Percentiles rank a stretch among this genome's conserved stretches.
Evolutionary conservation across 2,888 invertebrate genomes (phyloP).

Genomic region (Ectemnius continuus): DNA sequence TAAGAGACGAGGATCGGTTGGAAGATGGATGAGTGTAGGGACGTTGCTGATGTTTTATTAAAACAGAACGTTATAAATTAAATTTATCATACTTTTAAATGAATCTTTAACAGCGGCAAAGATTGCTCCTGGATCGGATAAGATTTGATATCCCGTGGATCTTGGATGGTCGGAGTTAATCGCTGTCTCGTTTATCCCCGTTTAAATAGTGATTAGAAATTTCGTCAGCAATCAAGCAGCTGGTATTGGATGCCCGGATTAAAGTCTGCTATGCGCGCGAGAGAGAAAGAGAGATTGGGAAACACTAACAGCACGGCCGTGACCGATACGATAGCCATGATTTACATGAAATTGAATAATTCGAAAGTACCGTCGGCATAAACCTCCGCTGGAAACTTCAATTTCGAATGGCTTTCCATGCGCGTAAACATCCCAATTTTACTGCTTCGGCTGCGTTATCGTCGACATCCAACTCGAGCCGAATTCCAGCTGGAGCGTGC

Average conservation of each 20-base stretch:
- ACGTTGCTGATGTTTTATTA: no score
- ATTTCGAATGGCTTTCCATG: background rate
- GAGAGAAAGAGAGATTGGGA: background rate
- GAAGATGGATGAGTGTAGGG: no score
- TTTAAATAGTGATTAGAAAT: background rate
- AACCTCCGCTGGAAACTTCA: background rate
- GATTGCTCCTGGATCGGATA: no score
- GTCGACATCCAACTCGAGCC: background rate
- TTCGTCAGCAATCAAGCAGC: background rate
- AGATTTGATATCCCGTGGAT: background rate
- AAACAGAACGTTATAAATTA: no score
- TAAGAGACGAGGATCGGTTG: no score
- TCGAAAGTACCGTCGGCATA: constrained; percentile 7
- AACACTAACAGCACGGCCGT: background rate
- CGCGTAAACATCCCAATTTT: constrained; percentile 6
- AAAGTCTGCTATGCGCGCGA: no score
- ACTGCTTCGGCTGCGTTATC: background rate
- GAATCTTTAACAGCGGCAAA: no score
- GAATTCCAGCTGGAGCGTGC: constrained; percentile 6
- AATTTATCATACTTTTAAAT: no score
- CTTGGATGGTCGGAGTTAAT: background rate
- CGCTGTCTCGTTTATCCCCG: background rate
- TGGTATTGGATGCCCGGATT: background rate
- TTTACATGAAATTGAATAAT: constrained; percentile 7
- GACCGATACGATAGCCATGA: background rate